Conservation (phyloP, 2,888 invertebrate species). For the Autographa gamma region DNA sequence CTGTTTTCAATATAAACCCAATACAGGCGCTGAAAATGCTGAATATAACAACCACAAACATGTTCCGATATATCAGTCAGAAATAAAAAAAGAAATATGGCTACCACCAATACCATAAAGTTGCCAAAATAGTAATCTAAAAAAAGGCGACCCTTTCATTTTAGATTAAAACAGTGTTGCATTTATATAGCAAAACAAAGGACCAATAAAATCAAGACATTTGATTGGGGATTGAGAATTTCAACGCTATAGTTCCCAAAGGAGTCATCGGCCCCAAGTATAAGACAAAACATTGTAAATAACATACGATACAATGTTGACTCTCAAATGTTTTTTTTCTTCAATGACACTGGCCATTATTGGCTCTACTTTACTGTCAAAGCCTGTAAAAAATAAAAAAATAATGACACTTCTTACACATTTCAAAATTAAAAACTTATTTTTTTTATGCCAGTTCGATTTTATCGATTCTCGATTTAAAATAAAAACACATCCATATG, state of each 20-base stretch:
- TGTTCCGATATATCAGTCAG: not conserved
- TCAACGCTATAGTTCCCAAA: conserved; percentile 33
- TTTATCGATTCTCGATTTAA: no score
- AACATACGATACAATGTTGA: conserved; percentile 19
- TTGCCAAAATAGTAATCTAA: not conserved
- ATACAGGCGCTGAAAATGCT: not conserved
- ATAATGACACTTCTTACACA: not conserved
- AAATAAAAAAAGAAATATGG: not conserved
- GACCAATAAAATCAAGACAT: conserved; percentile 24
- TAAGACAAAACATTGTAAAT: conserved; percentile 32
- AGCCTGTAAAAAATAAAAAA: conserved; percentile 19
- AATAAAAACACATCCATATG: no score
- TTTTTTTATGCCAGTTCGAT: not conserved
- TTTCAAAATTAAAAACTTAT: not conserved
- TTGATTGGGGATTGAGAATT: conserved; percentile 42
- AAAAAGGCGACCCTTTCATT: not conserved
- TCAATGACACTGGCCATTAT: conserved; percentile 2
- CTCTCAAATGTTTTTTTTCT: not conserved
- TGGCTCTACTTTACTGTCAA: conserved; percentile 30
- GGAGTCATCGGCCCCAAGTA: conserved; percentile 36
- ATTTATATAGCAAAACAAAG: conserved; percentile 22
- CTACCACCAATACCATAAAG: not conserved
- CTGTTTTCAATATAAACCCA: not conserved
- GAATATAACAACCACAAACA: not conserved
- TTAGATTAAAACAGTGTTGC: conserved; percentile 2